Percentiles rank a stretch among this genome's conserved stretches.
phyloP scores from a whole-genome alignment of 2,888 invertebrate species.

The Hyalella azteca region DNA sequence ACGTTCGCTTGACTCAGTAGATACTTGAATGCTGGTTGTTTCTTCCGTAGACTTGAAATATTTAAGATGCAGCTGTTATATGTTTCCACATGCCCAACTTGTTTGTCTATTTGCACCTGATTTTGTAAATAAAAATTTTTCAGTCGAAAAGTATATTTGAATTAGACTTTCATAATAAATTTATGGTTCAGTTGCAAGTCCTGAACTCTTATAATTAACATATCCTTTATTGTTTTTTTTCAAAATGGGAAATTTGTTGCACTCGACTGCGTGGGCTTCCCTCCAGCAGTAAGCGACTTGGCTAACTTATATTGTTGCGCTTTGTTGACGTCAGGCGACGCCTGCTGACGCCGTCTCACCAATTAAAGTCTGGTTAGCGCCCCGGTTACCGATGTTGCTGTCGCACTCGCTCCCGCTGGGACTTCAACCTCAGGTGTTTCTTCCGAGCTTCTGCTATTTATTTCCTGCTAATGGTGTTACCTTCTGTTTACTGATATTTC shows the following conservation, averaged over 20 bases:
- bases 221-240: not conserved
- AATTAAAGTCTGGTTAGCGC: not conserved
- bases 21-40: not conserved
- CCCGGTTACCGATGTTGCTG: not conserved
- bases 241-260: not conserved
- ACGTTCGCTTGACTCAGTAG: not conserved
- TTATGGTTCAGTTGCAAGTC: not conserved
- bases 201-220: not conserved
- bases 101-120: not conserved
- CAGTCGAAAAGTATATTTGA: not conserved
- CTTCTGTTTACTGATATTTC: too few relatives aligned
- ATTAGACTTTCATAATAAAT: not conserved
- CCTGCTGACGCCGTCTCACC: not conserved
- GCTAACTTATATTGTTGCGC: not conserved
- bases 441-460: not conserved
- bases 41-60: not conserved
- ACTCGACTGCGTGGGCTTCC: not conserved
- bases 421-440: not conserved
- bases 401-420: not conserved
- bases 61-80: not conserved
- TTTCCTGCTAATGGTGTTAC: not conserved
- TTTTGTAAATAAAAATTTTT: not conserved
- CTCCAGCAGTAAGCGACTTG: not conserved
- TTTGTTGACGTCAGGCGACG: not conserved
- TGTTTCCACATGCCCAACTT: not conserved